Percentiles rank a stretch among this genome's conserved stretches.
Evolutionary conservation across 1,140 invertebrate genomes (phyloP).

Genomic region (Bombus affinis): DNA sequence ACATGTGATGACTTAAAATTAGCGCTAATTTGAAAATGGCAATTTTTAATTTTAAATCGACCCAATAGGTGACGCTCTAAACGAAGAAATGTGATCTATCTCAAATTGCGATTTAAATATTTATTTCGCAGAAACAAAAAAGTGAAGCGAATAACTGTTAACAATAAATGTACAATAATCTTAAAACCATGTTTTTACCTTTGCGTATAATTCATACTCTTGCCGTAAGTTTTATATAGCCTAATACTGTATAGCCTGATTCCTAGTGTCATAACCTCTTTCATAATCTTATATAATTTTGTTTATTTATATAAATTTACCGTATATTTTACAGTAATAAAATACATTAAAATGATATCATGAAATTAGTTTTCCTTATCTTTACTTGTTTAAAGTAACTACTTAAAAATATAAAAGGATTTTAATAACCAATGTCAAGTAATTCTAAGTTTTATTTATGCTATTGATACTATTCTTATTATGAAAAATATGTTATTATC

Average conservation of each 20-base stretch:
- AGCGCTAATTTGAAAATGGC: neutral
- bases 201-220: neutral
- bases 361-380: neutral
- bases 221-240: slow-evolving; percentile 15
- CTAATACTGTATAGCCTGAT: neutral
- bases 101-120: slow-evolving; percentile 4
- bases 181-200: slow-evolving; percentile 21
- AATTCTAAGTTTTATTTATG: neutral
- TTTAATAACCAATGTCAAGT: neutral
- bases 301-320: slow-evolving; percentile 2
- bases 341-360: neutral
- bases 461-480: neutral
- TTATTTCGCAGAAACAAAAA: neutral
- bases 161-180: neutral
- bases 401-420: neutral
- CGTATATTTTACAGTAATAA: neutral
- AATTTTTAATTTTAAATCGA: neutral
- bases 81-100: neutral
- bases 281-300: slow-evolving; percentile 24
- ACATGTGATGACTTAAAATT: neutral
- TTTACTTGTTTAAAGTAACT: neutral
- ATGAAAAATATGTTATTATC: neutral
- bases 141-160: neutral
- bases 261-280: slow-evolving; percentile 22
- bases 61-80: neutral